Conservation (phyloP, 1,140 invertebrate species). For the Eumeta japonica region DNA sequence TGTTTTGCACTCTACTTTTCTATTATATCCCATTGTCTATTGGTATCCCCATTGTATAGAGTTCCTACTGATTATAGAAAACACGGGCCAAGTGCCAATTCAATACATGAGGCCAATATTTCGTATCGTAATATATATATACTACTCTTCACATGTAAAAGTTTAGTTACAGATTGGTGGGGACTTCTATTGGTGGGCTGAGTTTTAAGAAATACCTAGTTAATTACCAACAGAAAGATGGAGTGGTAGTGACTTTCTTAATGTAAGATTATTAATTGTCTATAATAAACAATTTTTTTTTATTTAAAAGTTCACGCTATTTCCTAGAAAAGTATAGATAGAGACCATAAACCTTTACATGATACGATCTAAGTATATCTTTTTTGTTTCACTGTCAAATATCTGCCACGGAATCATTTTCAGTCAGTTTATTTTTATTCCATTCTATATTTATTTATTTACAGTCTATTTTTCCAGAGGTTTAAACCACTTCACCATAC, state of each 20-base stretch:
- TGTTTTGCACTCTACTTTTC: slow-evolving; percentile 1
- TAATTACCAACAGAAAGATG: background rate
- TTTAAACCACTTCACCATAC: too few relatives aligned
- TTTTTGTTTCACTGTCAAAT: too few relatives aligned
- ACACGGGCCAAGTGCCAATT: background rate
- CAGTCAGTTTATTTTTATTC: too few relatives aligned
- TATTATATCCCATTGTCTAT: background rate
- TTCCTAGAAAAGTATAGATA: too few relatives aligned
- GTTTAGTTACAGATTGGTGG: background rate
- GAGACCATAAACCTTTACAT: too few relatives aligned
- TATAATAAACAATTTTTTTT: background rate
- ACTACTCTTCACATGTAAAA: background rate
- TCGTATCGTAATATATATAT: background rate
- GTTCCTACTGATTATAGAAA: too few relatives aligned
- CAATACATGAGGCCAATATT: background rate
- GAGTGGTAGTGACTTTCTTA: background rate
- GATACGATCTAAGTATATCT: too few relatives aligned
- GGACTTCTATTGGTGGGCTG: background rate
- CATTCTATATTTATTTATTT: too few relatives aligned
- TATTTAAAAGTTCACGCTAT: too few relatives aligned
- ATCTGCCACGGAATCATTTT: too few relatives aligned
- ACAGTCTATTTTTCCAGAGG: too few relatives aligned
- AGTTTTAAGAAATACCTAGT: background rate
- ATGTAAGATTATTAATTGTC: background rate
- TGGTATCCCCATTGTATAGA: too few relatives aligned